phyloP scores from a whole-genome alignment of 2,113 vertebrate species.

The Perognathus longimembris region DNA sequence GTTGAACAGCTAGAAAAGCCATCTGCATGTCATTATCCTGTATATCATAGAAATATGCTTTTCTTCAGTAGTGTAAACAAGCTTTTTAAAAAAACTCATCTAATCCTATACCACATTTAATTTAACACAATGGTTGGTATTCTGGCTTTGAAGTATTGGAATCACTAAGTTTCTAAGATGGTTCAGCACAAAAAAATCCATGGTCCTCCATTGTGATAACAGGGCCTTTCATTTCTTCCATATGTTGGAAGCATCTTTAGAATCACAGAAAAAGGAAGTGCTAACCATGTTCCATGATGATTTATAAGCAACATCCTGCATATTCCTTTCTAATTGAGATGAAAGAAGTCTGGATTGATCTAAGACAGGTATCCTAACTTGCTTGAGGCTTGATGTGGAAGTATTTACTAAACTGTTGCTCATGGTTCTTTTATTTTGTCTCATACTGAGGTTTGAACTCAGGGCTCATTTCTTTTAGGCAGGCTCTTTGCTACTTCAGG shows the following conservation, averaged over 20 bases:
- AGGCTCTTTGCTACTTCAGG: no score
- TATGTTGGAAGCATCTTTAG: background rate
- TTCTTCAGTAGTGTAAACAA: slow-evolving; percentile 46
- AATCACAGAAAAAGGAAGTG: background rate
- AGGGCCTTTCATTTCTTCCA: background rate
- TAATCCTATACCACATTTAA: slow-evolving; percentile 45
- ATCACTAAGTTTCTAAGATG: slow-evolving; percentile 20
- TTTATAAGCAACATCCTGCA: background rate
- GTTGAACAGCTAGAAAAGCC: slow-evolving; percentile 52
- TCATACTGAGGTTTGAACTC: no score
- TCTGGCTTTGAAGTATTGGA: slow-evolving; percentile 63
- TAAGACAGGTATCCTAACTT: slow-evolving; percentile 1
- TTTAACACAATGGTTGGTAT: slow-evolving; percentile 18
- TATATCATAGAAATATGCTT: slow-evolving; percentile 36
- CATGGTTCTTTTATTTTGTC: background rate
- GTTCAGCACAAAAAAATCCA: slow-evolving; percentile 20
- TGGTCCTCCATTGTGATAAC: background rate
- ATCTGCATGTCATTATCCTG: slow-evolving; percentile 57
- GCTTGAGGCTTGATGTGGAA: background rate
- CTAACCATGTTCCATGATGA: background rate
- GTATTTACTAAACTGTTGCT: background rate
- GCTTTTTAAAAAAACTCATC: slow-evolving; percentile 32
- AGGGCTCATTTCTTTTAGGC: no score
- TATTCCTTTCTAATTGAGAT: background rate
- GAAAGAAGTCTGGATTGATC: background rate